Evolutionary conservation across 2,797 vertebrate species (phyloP).

Genomic region (Crocodylus rhombifer): DNA sequence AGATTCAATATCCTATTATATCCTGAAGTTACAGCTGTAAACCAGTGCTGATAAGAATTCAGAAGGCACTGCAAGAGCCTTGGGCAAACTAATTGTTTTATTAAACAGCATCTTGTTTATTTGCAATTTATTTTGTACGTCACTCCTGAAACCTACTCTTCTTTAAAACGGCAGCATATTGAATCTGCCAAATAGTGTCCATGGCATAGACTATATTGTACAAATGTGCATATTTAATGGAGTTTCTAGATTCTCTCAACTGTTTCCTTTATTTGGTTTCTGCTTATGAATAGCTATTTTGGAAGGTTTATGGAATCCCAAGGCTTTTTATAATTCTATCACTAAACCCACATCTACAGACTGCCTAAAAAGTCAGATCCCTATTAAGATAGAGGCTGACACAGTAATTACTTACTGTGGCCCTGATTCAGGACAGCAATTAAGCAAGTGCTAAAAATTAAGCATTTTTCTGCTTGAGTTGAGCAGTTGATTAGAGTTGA

Average conservation of each 20-base stretch:
- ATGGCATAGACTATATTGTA: conserved; percentile 68
- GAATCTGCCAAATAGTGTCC: conserved; percentile 67
- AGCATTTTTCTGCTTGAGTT: not conserved
- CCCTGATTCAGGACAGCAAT: conserved; percentile 45
- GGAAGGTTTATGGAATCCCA: conserved; percentile 77
- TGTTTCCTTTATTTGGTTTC: conserved; percentile 76
- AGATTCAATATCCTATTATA: conserved; percentile 86
- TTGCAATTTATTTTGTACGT: conserved; percentile 78
- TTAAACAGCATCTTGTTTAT: conserved; percentile 80
- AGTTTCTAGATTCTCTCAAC: conserved; percentile 73
- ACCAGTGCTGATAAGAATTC: conserved; percentile 80
- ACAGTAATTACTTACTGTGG: conserved; percentile 47
- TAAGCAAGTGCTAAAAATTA: not conserved
- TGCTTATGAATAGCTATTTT: conserved; percentile 77
- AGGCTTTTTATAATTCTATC: conserved; percentile 80
- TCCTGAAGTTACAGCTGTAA: conserved; percentile 86
- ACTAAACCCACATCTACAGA: conserved; percentile 75
- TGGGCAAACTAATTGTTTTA: conserved; percentile 82
- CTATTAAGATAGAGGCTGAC: conserved; percentile 64
- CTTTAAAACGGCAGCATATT: conserved; percentile 67
- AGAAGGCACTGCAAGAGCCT: conserved; percentile 72
- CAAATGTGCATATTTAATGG: conserved; percentile 76
- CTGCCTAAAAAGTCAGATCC: conserved; percentile 75
- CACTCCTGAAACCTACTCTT: conserved; percentile 53
- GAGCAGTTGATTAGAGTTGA: not conserved